phyloP scores from a whole-genome alignment of 2,113 vertebrate genomes.

The Maccullochella peelii region DNA sequence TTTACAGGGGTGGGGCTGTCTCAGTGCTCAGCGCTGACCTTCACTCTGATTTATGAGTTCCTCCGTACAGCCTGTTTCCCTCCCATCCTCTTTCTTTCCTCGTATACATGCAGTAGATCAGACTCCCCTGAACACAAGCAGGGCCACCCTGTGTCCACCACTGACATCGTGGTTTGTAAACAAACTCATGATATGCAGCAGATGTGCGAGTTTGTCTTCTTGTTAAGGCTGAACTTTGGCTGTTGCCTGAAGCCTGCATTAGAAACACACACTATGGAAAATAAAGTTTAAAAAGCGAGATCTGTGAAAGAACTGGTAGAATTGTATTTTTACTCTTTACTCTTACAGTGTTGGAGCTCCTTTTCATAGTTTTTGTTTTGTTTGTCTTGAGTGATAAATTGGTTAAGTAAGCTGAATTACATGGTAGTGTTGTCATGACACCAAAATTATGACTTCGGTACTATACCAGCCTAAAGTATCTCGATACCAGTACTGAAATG shows the following conservation, averaged over 20 bases:
- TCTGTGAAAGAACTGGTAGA: not conserved
- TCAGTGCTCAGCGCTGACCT: conserved; percentile 55
- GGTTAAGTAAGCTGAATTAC: not conserved
- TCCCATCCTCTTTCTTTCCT: conserved; percentile 39
- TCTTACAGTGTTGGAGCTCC: not conserved
- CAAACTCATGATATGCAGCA: conserved; percentile 59
- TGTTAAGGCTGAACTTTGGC: not conserved
- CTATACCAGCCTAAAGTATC: too few relatives aligned
- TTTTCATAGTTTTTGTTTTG: not conserved
- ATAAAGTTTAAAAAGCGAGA: not conserved
- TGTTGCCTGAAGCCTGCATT: conserved; percentile 17
- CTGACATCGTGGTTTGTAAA: conserved; percentile 55
- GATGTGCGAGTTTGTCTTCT: conserved; percentile 44
- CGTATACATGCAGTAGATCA: conserved; percentile 38
- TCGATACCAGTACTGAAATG: too few relatives aligned
- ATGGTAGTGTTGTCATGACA: not conserved
- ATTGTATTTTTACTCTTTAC: not conserved
- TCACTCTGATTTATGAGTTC: conserved; percentile 73
- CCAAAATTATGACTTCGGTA: too few relatives aligned
- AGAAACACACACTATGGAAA: conserved; percentile 4
- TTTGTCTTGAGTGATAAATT: not conserved
- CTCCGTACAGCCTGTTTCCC: conserved; percentile 37
- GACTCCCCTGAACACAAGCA: conserved; percentile 29
- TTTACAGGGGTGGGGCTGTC: conserved; percentile 59
- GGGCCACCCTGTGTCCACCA: conserved; percentile 49